Base-by-base conservation (phyloP, 2,797 vertebrate species). In the Petrocephalus schoutedeni region DNA sequence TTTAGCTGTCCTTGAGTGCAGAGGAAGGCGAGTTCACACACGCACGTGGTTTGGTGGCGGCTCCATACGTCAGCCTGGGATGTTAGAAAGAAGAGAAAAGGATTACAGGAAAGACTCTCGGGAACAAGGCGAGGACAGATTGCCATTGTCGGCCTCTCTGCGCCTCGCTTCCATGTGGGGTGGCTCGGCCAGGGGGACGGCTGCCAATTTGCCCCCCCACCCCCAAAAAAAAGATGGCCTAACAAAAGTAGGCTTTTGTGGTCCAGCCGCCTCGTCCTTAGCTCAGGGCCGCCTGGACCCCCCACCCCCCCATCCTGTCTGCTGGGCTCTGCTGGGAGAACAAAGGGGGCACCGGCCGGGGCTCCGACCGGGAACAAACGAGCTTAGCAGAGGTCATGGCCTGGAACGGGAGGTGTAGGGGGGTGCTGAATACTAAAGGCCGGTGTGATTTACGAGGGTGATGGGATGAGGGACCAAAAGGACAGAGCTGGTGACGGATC, bases 311-410 rank as follows among this genome's bases (percentile, higher is more conserved):
- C 95, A 92, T 94, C 88, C 91, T 92, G 90, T 92, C 92, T 87
- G 85, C 77, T 71, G 83, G 88, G 91, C 89, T 90, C 89, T 93
- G 94, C 94, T 94, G 89, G 92, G 92, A 94, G 93, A 92, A 93
- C 87, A 88, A 61, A 53, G 49, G 21, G 49, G 14, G 92, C 92
- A 90, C 71, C 12, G 88, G 88, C 94, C 94, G 92, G 91, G 95
- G 94, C 91, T 94, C 93, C 94, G 93, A 95, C 93, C 91, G 91
- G 91, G 94, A 93, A 94, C 93, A 95, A 94, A 94, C 93, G 91
- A 94, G 94, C 94, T 95, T 94, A 95, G 94, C 93, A 92, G 91
- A 94, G 93, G 94, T 93, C 92, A 94, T 91, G 92, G 90, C 91
- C 36, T 45, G 77, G 21, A 32, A 21, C 67, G n/a, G 19, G 45